A percentile compares a stretch with the other conserved stretches of the same genome.
These are phyloP conservation scores for Coccyzus lansbergi DNA, from an alignment of 2,797 vertebrate species.

Conservation along the genomic window DNA sequence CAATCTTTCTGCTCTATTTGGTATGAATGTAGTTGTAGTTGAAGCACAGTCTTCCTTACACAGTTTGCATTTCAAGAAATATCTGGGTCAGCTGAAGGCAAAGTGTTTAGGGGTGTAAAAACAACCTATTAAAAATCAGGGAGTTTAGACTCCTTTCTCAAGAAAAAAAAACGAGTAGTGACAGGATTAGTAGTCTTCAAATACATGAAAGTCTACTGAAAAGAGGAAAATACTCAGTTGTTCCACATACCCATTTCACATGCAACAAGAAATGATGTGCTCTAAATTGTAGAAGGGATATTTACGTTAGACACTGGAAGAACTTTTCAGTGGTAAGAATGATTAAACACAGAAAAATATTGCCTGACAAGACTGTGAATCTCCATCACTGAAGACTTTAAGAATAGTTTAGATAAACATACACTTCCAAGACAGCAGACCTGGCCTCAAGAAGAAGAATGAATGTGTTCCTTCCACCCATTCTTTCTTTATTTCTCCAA, in stretches of 20 bases:
- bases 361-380: neutral
- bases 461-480: neutral
- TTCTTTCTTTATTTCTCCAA: neutral
- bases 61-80: constrained; percentile 20
- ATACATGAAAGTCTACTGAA: neutral
- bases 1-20: constrained; percentile 53
- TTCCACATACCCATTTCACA: neutral
- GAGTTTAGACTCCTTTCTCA: neutral
- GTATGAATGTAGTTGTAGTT: neutral
- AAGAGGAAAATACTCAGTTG: neutral
- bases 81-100: constrained; percentile 24
- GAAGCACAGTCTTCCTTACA: neutral
- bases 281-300: neutral
- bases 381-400: neutral
- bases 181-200: neutral
- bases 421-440: neutral
- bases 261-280: neutral
- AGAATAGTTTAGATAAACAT: constrained; percentile 1
- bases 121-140: constrained; percentile 20
- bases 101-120: neutral
- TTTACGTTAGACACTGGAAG: neutral
- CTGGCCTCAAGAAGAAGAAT: neutral
- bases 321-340: neutral
- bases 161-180: constrained; percentile 7
- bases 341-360: neutral